Conservation (phyloP, 2,888 invertebrate species). For the Sussaba pulchella region DNA sequence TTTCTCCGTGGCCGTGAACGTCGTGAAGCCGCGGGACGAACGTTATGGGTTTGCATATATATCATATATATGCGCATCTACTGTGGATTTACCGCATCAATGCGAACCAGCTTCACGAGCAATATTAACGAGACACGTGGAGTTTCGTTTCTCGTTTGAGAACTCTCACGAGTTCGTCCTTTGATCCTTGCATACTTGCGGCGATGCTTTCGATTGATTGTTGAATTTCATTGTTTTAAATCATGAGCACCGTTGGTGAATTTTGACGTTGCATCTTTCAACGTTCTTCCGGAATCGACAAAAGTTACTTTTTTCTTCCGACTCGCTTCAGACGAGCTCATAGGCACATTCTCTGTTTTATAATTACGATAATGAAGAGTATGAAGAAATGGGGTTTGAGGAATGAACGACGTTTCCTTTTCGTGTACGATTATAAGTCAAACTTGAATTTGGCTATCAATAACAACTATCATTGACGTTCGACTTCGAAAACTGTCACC, state of each 20-base stretch:
- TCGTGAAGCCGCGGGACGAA: constrained; percentile 49
- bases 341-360: no score
- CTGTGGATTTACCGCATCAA: not conserved
- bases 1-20: constrained; percentile 60
- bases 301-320: no score
- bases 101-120: not conserved
- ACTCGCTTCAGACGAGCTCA: no score
- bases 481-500: no score
- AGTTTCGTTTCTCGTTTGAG: constrained; percentile 26
- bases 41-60: not conserved
- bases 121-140: constrained; percentile 28
- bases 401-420: no score
- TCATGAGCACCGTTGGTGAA: not conserved
- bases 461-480: no score
- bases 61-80: no score
- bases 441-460: no score
- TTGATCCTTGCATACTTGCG: constrained; percentile 26
- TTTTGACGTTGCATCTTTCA: not conserved
- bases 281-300: not conserved
- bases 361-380: no score
- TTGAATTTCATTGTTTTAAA: constrained; percentile 12
- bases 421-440: no score
- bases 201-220: constrained; percentile 47
- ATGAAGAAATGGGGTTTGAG: no score
- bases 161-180: constrained; percentile 38